phyloP scores from a whole-genome alignment of 2,113 vertebrate genomes.

The Apus apus region DNA sequence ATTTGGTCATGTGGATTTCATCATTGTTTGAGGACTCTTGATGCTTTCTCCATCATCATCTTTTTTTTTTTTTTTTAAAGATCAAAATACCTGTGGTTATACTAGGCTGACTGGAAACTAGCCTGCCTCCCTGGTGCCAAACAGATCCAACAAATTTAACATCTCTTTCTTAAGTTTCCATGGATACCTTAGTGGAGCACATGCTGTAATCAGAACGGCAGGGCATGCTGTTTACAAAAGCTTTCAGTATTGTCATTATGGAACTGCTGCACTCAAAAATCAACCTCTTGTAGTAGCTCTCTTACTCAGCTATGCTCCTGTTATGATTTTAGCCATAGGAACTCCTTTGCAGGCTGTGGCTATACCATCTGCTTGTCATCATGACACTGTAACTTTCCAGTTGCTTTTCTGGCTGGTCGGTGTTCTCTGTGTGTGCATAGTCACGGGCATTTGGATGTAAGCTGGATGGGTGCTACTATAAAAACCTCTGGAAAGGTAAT shows the following conservation, averaged over 20 bases:
- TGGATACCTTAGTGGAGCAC: slow-evolving; percentile 67
- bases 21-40: neutral
- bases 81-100: slow-evolving; percentile 12
- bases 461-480: neutral
- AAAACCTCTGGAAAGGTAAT: neutral
- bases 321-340: neutral
- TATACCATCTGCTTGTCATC: neutral
- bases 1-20: neutral
- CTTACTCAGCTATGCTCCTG: neutral
- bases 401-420: neutral
- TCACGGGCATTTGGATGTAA: neutral
- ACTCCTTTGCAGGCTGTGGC: neutral
- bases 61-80: neutral
- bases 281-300: neutral
- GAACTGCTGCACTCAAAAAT: slow-evolving; percentile 4
- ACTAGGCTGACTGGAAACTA: neutral
- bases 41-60: neutral
- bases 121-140: neutral
- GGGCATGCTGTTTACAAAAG: slow-evolving; percentile 25
- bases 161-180: slow-evolving; percentile 69
- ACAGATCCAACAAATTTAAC: slow-evolving; percentile 50
- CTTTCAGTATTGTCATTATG: slow-evolving; percentile 9
- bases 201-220: slow-evolving; percentile 34
- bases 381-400: neutral
- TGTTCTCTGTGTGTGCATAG: neutral